A percentile compares a stretch with the other conserved stretches of the same genome.
These are phyloP conservation scores for Zygothrica quintamaculata DNA, from an alignment of 2,888 invertebrate genomes.

Conservation along the genomic window DNA sequence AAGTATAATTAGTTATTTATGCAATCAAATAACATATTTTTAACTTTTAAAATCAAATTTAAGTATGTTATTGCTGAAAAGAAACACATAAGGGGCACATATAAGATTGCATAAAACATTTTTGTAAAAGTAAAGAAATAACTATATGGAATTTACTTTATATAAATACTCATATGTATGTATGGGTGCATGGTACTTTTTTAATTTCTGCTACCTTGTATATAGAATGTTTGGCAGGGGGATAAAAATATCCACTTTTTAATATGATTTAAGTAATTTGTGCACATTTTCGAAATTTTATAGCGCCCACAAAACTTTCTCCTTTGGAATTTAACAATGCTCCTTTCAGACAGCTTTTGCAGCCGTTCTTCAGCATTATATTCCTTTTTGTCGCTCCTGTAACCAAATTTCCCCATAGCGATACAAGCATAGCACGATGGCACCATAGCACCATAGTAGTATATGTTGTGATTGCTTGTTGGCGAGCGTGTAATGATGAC, in stretches of 20 bases:
- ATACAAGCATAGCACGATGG: neutral
- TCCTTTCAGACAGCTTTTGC: no score
- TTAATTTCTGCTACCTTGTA: constrained; percentile 61
- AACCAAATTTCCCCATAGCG: neutral
- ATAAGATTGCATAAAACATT: constrained; percentile 42
- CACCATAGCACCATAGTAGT: neutral
- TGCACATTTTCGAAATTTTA: constrained; percentile 73
- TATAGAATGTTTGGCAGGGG: constrained; percentile 37
- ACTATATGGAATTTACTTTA: constrained; percentile 31
- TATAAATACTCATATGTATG: constrained; percentile 8
- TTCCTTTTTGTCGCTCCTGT: constrained; percentile 6
- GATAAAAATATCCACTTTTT: constrained; percentile 40
- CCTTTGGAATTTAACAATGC: constrained; percentile 57
- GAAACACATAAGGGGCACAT: constrained; percentile 32
- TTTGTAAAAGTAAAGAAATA: constrained; percentile 8
- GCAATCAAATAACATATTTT: no score
- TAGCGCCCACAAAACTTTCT: constrained; percentile 72
- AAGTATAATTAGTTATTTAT: no score
- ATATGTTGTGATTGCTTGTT: constrained; percentile 47
- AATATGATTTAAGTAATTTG: constrained; percentile 75
- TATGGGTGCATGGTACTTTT: constrained; percentile 17
- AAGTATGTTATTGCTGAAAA: no score
- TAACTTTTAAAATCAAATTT: constrained; percentile 19
- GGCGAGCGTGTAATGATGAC: constrained; percentile 74
- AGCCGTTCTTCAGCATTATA: neutral